Percentiles rank a stretch among this genome's conserved stretches.
phyloP scores from a whole-genome alignment of 2,797 vertebrate genomes.

The Hirundo rustica region DNA sequence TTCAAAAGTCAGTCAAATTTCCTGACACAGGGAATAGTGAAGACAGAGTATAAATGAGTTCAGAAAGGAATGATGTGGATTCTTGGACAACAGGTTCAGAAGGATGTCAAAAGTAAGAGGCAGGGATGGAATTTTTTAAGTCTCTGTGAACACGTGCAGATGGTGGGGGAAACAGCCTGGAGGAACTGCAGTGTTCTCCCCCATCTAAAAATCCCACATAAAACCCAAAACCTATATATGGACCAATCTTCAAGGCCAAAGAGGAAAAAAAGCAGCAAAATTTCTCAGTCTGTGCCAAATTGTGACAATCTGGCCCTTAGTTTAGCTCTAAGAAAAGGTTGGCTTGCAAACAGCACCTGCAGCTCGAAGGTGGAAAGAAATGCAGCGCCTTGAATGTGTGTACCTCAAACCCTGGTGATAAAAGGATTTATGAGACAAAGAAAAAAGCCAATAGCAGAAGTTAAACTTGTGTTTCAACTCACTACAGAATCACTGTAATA shows the following conservation, averaged over 20 bases:
- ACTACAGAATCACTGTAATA: background rate
- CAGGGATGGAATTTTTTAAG: too few species aligned
- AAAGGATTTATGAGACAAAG: background rate
- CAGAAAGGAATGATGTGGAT: background rate
- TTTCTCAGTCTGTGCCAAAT: background rate
- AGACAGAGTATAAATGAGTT: background rate
- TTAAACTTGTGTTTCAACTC: background rate
- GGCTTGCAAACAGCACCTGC: background rate
- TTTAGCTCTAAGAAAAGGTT: rapidly evolving
- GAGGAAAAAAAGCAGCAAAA: background rate
- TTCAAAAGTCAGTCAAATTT: background rate
- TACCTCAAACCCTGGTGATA: rapidly evolving
- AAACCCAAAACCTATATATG: rapidly evolving
- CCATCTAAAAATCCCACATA: background rate
- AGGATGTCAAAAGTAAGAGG: background rate
- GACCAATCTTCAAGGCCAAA: background rate
- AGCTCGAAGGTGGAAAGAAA: background rate
- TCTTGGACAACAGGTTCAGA: background rate
- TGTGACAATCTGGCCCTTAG: rapidly evolving
- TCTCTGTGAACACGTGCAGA: rapidly evolving
- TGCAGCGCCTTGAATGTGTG: rapidly evolving
- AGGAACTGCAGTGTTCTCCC: rapidly evolving
- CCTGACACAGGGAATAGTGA: rapidly evolving
- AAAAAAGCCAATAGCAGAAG: background rate
- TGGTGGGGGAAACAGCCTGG: rapidly evolving